Percentiles rank a stretch among this genome's conserved stretches.
phyloP scores from a whole-genome alignment of 2,888 invertebrate genomes.

The Hypolimnas misippus region DNA sequence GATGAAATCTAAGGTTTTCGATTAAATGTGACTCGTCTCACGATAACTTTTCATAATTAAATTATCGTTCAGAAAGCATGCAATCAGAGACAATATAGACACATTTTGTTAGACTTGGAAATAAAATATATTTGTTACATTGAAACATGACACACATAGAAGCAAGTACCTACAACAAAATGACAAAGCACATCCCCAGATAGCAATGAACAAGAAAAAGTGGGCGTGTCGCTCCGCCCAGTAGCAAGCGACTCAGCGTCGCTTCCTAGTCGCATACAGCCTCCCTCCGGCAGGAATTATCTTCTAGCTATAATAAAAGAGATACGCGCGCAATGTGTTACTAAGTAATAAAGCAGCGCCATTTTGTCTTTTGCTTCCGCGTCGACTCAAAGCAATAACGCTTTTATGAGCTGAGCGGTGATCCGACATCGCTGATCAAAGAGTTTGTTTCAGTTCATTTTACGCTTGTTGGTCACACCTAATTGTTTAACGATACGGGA shows the following conservation, averaged over 20 bases:
- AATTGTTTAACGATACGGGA: conserved; percentile 66
- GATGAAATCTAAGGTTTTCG: conserved; percentile 61
- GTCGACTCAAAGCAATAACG: conserved; percentile 71
- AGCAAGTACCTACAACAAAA: conserved; percentile 34
- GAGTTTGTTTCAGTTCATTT: conserved; percentile 71
- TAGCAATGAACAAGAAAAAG: conserved; percentile 68
- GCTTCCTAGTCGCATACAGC: conserved; percentile 71
- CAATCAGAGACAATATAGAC: no score
- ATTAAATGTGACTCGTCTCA: conserved; percentile 51
- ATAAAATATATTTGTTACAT: conserved; percentile 15
- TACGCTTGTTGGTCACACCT: conserved; percentile 72
- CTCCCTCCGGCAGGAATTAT: conserved; percentile 68
- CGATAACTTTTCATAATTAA: conserved; percentile 66
- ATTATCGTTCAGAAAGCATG: conserved; percentile 16
- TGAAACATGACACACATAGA: conserved; percentile 19
- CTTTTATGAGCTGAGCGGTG: conserved; percentile 74
- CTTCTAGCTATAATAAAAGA: conserved; percentile 80
- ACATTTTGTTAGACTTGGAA: not conserved
- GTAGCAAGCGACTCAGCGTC: conserved; percentile 50
- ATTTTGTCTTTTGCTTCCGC: conserved; percentile 78
- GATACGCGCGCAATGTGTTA: conserved; percentile 79
- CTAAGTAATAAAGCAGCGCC: conserved; percentile 83
- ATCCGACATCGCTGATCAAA: conserved; percentile 77
- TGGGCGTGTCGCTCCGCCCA: conserved; percentile 82
- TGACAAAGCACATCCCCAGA: conserved; percentile 56